phyloP scores from a whole-genome alignment of 2,888 invertebrate species.

The Aphidius colemani region DNA sequence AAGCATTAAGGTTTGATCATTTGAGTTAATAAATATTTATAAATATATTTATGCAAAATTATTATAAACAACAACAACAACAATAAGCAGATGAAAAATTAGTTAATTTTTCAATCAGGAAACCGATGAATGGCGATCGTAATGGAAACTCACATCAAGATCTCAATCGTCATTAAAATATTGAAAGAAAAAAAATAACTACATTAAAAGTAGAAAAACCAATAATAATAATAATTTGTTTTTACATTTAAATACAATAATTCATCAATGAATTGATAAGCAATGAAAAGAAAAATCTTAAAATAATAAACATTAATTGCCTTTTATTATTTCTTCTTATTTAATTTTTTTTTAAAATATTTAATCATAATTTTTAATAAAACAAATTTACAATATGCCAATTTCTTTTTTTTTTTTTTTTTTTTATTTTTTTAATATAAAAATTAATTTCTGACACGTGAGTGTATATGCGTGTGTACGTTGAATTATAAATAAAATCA shows the following conservation, averaged over 20 bases:
- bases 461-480: conserved; percentile 7
- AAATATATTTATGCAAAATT: no score
- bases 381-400: conserved; percentile 15
- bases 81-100: not conserved
- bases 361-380: not conserved
- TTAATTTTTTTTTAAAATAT: conserved; percentile 20
- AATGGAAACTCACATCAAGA: conserved; percentile 26
- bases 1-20: no score
- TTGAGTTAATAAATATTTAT: no score
- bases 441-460: no score
- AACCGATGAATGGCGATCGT: conserved; percentile 35
- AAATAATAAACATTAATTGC: conserved; percentile 1
- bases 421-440: no score
- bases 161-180: conserved; percentile 3
- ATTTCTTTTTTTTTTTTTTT: not conserved
- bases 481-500: no score
- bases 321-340: conserved; percentile 28
- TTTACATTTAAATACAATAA: no score
- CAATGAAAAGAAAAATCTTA: conserved; percentile 5
- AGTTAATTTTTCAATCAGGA: conserved; percentile 28
- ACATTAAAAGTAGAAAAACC: no score
- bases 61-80: no score
- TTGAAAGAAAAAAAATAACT: not conserved
- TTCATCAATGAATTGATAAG: not conserved
- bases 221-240: not conserved